These are phyloP conservation scores for Centropyge bicolor DNA, from an alignment of 2,797 vertebrate genomes.

Conservation along the genomic window DNA sequence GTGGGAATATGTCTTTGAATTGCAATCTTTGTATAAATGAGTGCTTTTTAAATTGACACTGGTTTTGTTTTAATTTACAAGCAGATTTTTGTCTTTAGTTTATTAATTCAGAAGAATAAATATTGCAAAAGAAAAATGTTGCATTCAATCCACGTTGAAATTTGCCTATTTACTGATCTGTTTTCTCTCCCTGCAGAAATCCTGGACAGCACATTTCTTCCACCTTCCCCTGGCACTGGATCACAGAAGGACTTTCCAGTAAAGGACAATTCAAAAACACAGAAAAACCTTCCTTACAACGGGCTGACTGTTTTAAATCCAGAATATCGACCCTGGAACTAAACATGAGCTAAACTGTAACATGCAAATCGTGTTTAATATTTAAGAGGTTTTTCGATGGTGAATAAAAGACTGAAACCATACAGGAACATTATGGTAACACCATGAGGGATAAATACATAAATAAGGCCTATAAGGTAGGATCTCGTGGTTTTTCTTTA, in stretches of 20 bases:
- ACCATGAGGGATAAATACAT: background rate
- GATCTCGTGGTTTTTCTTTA: constrained; percentile 5
- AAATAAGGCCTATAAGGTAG: background rate
- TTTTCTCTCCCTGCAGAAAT: constrained; percentile 63
- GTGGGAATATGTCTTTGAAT: background rate
- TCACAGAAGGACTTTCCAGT: constrained; percentile 57
- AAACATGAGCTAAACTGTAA: constrained; percentile 9
- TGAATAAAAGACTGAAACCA: background rate
- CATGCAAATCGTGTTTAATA: background rate
- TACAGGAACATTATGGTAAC: constrained; percentile 12
- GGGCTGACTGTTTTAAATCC: constrained; percentile 73
- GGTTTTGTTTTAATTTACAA: background rate
- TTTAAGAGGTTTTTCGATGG: background rate
- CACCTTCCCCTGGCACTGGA: constrained; percentile 52
- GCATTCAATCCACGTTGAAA: background rate
- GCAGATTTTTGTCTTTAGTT: background rate
- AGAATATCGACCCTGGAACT: constrained; percentile 88
- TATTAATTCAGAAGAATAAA: background rate
- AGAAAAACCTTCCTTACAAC: constrained; percentile 67
- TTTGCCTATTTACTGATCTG: background rate
- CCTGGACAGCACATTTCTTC: constrained; percentile 65
- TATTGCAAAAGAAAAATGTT: background rate
- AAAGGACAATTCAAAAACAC: constrained; percentile 61
- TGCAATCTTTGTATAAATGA: background rate
- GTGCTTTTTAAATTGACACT: background rate